phyloP scores from a whole-genome alignment of 2,888 invertebrate species.

The Ormia ochracea region DNA sequence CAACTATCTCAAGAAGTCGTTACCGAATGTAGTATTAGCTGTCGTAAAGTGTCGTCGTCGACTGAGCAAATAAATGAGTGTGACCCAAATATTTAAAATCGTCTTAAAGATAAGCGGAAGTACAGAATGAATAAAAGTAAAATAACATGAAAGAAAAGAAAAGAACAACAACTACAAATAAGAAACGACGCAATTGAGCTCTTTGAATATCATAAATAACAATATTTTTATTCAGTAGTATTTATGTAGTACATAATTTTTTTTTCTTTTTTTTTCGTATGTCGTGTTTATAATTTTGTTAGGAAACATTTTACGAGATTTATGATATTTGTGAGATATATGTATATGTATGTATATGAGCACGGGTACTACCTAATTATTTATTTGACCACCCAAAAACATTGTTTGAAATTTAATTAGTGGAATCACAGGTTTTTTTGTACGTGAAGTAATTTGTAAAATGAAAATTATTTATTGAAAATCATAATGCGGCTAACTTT shows the following conservation, averaged over 20 bases:
- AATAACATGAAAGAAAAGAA: background rate
- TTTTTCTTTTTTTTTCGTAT: slow-evolving; percentile 18
- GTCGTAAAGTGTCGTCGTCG: slow-evolving; percentile 45
- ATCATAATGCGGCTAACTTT: too few relatives aligned
- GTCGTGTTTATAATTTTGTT: slow-evolving; percentile 67
- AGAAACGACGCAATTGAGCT: slow-evolving; percentile 53
- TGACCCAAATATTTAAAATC: slow-evolving; percentile 63
- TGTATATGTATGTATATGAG: background rate
- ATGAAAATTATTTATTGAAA: too few relatives aligned
- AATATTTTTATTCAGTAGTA: background rate
- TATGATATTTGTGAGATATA: too few relatives aligned
- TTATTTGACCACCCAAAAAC: background rate
- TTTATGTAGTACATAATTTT: background rate
- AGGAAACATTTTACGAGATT: slow-evolving; percentile 64
- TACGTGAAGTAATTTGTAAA: background rate
- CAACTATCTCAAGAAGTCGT: slow-evolving; percentile 41
- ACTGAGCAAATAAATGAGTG: slow-evolving; percentile 60
- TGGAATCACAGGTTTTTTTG: background rate
- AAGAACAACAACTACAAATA: slow-evolving; percentile 35
- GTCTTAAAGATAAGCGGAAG: slow-evolving; percentile 63
- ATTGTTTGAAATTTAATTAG: background rate
- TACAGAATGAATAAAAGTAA: slow-evolving; percentile 46
- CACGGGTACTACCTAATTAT: background rate
- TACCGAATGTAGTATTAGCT: slow-evolving; percentile 32
- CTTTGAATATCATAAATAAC: slow-evolving; percentile 3